Percentiles rank a stretch among this genome's conserved stretches.
Evolutionary conservation across 2,888 invertebrate genomes (phyloP).

Genomic region (Gasteruption jaculator): DNA sequence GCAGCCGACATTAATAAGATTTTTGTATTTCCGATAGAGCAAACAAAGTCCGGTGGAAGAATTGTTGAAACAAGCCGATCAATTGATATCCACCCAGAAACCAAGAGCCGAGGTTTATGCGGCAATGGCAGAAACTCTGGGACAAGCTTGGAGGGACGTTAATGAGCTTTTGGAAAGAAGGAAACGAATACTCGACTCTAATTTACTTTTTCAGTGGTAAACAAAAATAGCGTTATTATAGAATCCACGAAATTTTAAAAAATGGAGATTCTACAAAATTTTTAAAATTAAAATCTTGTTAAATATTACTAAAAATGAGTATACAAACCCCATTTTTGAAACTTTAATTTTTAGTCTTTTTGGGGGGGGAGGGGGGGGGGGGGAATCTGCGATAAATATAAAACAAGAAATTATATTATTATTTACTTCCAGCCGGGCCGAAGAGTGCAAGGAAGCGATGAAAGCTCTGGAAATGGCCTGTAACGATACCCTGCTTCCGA

Average conservation of each 20-base stretch:
- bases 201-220: conserved; percentile 72
- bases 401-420: too few species aligned
- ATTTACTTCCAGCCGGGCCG: conserved; percentile 56
- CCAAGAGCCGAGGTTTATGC: conserved; percentile 76
- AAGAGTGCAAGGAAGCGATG: conserved; percentile 67
- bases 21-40: too few species aligned
- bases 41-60: conserved; percentile 88
- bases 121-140: conserved; percentile 80
- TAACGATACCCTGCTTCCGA: conserved; percentile 63
- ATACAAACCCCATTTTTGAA: neutral
- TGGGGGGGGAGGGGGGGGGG: too few species aligned
- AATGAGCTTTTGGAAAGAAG: conserved; percentile 73
- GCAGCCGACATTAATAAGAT: too few species aligned
- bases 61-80: conserved; percentile 81
- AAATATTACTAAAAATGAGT: conserved; percentile 2
- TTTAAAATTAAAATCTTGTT: too few species aligned
- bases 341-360: too few species aligned
- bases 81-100: conserved; percentile 71
- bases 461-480: conserved; percentile 67
- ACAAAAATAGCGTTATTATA: too few species aligned
- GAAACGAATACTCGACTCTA: conserved; percentile 71
- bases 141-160: conserved; percentile 77
- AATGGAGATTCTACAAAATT: too few species aligned
- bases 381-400: too few species aligned
- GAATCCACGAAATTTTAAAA: too few species aligned